Percentiles rank a stretch among this genome's conserved stretches.
These are phyloP conservation scores for Patella pellucida DNA, from an alignment of 2,888 invertebrate genomes.

Conservation along the genomic window DNA sequence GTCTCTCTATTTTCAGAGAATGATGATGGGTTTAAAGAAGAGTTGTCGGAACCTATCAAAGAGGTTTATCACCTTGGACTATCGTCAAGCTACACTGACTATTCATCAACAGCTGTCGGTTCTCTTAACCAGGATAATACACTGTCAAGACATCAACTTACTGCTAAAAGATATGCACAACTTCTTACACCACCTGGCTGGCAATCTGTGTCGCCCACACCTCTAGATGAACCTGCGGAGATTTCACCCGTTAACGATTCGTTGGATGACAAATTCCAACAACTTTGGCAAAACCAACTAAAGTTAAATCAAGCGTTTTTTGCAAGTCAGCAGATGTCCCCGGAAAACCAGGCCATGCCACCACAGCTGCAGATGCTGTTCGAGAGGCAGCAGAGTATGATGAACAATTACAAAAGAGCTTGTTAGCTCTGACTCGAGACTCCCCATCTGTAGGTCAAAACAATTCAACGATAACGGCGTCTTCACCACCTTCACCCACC, in stretches of 20 bases:
- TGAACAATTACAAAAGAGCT: slow-evolving; percentile 53
- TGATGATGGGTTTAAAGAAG: slow-evolving; percentile 39
- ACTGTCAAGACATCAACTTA: not conserved
- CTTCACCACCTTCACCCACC: slow-evolving; percentile 25
- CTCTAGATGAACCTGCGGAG: not conserved
- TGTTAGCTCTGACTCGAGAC: slow-evolving; percentile 39
- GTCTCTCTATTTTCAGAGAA: too few relatives aligned
- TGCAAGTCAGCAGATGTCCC: slow-evolving; percentile 39
- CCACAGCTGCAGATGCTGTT: slow-evolving; percentile 56
- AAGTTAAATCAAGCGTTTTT: slow-evolving; percentile 59
- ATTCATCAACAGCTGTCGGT: not conserved
- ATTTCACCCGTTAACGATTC: not conserved
- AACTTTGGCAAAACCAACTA: slow-evolving; percentile 66
- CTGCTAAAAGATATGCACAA: not conserved
- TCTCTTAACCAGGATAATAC: not conserved
- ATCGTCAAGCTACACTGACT: slow-evolving; percentile 23
- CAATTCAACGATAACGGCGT: slow-evolving; percentile 18
- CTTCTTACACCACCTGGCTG: not conserved
- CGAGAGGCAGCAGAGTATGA: slow-evolving; percentile 56
- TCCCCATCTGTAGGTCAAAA: slow-evolving; percentile 8
- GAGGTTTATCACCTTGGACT: slow-evolving; percentile 36
- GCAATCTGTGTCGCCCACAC: not conserved
- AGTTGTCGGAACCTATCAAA: slow-evolving; percentile 36
- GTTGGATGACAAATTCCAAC: slow-evolving; percentile 41
- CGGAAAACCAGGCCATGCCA: slow-evolving; percentile 45